These are phyloP conservation scores for Heliconius ethilla DNA, from an alignment of 2,888 invertebrate genomes.

Conservation along the genomic window DNA sequence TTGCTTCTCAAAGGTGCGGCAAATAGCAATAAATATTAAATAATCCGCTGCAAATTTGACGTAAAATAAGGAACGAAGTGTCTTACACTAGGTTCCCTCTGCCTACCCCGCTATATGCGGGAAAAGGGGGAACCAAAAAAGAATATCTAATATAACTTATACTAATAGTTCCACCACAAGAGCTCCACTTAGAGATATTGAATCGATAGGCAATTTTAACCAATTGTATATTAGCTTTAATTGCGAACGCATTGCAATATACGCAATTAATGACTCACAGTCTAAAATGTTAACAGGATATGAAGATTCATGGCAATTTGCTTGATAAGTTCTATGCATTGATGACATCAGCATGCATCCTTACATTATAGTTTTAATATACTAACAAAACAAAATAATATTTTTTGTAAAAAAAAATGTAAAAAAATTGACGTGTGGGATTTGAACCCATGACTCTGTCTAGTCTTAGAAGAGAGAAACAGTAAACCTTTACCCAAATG, in stretches of 20 bases:
- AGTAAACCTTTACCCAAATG: not conserved
- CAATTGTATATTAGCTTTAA: slow-evolving; percentile 32
- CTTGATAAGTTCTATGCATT: slow-evolving; percentile 7
- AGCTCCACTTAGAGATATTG: slow-evolving; percentile 39
- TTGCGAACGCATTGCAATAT: slow-evolving; percentile 30
- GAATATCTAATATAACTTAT: not conserved
- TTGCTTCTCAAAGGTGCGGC: too few relatives aligned
- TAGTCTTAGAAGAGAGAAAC: not conserved
- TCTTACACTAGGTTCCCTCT: too few relatives aligned
- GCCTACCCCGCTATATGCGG: too few relatives aligned
- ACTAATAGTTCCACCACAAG: slow-evolving; percentile 17
- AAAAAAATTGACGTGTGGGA: not conserved
- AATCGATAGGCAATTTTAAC: slow-evolving; percentile 35
- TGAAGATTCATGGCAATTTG: slow-evolving; percentile 21
- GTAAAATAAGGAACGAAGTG: too few relatives aligned
- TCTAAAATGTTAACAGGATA: slow-evolving; percentile 22
- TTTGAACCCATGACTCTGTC: not conserved
- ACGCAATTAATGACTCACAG: slow-evolving; percentile 31
- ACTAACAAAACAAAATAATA: not conserved
- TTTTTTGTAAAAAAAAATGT: not conserved
- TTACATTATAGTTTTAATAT: not conserved
- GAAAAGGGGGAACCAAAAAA: not conserved
- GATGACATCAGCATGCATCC: slow-evolving; percentile 7
- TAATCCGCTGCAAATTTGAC: too few relatives aligned
- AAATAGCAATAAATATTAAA: too few relatives aligned